Base-by-base conservation (phyloP, 2,113 vertebrate genomes). In the Larimichthys crocea region DNA sequence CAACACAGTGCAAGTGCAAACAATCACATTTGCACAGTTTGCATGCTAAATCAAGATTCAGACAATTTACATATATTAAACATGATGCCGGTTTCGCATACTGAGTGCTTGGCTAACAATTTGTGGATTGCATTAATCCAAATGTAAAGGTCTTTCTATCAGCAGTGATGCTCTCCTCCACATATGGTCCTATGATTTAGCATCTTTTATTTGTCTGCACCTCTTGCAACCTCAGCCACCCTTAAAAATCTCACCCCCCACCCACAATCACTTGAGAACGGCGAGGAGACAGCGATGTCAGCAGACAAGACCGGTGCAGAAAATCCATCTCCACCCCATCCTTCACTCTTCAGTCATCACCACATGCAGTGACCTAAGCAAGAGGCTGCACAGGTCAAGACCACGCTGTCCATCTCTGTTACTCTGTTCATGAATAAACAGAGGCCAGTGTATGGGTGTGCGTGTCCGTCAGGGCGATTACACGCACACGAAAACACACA, bases 401-500 rank as follows among this genome's bases (percentile, higher is more conserved):
- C 84, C 78, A 29, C 10, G 50, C 85, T 90, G 91, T 91, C 89
- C 87, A 50, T 85, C 84, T 87, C 70, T n/a, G 67, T 80, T 86
- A 60, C 79, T 66, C 56, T 1, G 35, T 46, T 76, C 86, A 69
- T 85, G 90, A 91, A 88, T 88, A 92, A 87, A 89, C 82, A 86
- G 26, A 87, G 82, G 78, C 80, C 82, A 64, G 89, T 60, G 76
- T 82, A 62, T 72, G 81, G 76, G 82, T 77, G 83, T 89, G 86
- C 80, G 44, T 72, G 89, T 88, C 74, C 55, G n/a, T 83, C 80
- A 73, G 77, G 63, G 79, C 26, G 65, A 83, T 79, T 80, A 48
- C 74, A 74, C 52, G 14, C 68, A 55, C 74, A 46, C 65, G 16
- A 16, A 86, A 52, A 76, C 70, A 53, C 79, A 79, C 76, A 78